Conservation (phyloP, 1,140 invertebrate species). For the Lutraria rhynchaena region DNA sequence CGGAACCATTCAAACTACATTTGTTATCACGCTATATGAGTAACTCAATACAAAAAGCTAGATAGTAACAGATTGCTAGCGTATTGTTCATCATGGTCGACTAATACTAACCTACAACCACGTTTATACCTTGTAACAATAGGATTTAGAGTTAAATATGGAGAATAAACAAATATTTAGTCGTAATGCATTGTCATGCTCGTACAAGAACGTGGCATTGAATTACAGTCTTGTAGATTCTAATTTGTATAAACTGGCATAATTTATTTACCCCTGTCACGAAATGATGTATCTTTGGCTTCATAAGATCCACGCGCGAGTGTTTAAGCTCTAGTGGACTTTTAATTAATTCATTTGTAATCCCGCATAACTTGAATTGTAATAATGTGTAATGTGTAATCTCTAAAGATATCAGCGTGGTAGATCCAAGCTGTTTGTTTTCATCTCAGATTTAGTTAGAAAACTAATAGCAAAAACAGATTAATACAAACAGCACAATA, state of each 20-base stretch:
- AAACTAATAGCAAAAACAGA: constrained; percentile 16
- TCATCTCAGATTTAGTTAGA: too few relatives aligned
- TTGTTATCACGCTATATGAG: constrained; percentile 29
- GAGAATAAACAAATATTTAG: constrained; percentile 11
- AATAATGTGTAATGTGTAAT: too few relatives aligned
- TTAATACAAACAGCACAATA: too few relatives aligned
- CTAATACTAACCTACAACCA: constrained; percentile 17
- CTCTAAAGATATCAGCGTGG: too few relatives aligned
- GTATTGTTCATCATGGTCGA: constrained; percentile 12
- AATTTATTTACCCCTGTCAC: constrained; percentile 17
- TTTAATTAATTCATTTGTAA: too few relatives aligned
- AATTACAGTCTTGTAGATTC: constrained; percentile 29
- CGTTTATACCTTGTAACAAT: not conserved
- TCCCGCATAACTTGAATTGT: too few relatives aligned
- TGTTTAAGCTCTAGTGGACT: too few relatives aligned
- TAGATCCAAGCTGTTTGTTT: too few relatives aligned
- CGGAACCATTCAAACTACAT: not conserved
- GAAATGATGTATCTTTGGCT: constrained; percentile 16
- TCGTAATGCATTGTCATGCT: constrained; percentile 28
- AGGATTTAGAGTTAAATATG: constrained; percentile 16
- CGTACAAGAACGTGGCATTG: constrained; percentile 11
- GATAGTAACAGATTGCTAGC: constrained; percentile 32
- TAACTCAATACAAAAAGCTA: constrained; percentile 36
- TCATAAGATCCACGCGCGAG: not conserved
- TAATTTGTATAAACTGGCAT: constrained; percentile 16